phyloP scores from a whole-genome alignment of 2,888 invertebrate species.

The Trachelus troglodyta region DNA sequence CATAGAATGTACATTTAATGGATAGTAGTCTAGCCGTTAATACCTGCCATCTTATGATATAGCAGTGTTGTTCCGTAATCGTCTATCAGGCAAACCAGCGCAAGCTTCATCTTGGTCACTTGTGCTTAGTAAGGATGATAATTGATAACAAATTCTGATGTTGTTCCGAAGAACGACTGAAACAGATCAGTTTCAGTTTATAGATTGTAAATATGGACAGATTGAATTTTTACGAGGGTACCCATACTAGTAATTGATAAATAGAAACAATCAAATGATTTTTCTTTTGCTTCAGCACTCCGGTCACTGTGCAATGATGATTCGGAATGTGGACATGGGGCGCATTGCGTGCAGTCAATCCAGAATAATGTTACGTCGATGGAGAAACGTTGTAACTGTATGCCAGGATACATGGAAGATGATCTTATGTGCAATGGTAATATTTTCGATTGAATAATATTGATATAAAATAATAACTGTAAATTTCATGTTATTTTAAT shows the following conservation, averaged over 20 bases:
- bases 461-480: background rate
- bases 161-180: background rate
- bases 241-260: background rate
- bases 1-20: conserved; percentile 3
- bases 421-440: conserved; percentile 74
- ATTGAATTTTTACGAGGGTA: background rate
- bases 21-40: conserved; percentile 4
- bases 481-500: background rate
- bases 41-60: background rate
- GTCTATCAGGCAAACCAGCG: background rate
- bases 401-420: conserved; percentile 73
- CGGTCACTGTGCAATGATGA: conserved; percentile 73
- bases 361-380: conserved; percentile 38
- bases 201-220: background rate
- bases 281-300: conserved; percentile 64
- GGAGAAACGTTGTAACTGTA: conserved; percentile 59
- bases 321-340: conserved; percentile 74
- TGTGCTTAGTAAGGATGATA: background rate
- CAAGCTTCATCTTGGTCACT: background rate
- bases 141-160: background rate
- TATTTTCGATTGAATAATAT: background rate
- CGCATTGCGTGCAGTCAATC: conserved; percentile 68
- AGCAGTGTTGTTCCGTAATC: background rate
- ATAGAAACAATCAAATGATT: background rate
- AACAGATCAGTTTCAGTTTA: background rate